phyloP scores from a whole-genome alignment of 2,113 vertebrate species.

The Catharus bicknelli region DNA sequence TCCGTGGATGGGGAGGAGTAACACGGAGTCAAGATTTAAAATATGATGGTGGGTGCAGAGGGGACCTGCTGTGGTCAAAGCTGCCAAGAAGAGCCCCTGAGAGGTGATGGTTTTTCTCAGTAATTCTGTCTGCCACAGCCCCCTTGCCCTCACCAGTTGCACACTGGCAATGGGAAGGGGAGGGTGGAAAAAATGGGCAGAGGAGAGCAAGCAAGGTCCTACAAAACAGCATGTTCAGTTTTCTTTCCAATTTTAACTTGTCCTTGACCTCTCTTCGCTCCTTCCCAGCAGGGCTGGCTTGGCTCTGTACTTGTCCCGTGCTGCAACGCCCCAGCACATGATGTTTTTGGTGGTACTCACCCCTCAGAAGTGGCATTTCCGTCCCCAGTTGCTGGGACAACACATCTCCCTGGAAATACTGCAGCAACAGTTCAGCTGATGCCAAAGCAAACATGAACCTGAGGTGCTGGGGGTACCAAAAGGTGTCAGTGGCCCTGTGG shows the following conservation, averaged over 20 bases:
- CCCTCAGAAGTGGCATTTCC: background rate
- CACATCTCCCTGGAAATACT: background rate
- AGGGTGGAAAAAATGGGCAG: slow-evolving; percentile 16
- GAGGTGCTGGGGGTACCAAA: background rate
- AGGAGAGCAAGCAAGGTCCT: slow-evolving; percentile 5
- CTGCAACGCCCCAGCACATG: background rate
- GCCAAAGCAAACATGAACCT: background rate
- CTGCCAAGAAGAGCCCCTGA: background rate
- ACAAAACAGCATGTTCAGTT: slow-evolving; percentile 54
- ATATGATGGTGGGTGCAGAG: background rate
- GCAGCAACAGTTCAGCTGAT: background rate
- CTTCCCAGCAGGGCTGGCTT: slow-evolving; percentile 49
- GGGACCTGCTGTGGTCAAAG: rapidly evolving
- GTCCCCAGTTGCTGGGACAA: background rate
- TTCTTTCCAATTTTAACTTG: slow-evolving; percentile 70
- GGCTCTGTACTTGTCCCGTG: background rate
- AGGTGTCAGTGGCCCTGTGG: background rate
- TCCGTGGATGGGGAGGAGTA: background rate
- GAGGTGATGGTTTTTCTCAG: background rate
- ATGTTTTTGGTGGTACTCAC: slow-evolving; percentile 25
- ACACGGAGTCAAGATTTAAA: background rate
- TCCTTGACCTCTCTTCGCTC: slow-evolving; percentile 48
- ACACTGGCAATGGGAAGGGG: background rate
- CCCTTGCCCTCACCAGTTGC: background rate
- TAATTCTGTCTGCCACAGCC: background rate